Evolutionary conservation across 2,113 vertebrate genomes (phyloP), one percentile per base, ranked within the genome.

Genomic region (Origma solitaria): DNA sequence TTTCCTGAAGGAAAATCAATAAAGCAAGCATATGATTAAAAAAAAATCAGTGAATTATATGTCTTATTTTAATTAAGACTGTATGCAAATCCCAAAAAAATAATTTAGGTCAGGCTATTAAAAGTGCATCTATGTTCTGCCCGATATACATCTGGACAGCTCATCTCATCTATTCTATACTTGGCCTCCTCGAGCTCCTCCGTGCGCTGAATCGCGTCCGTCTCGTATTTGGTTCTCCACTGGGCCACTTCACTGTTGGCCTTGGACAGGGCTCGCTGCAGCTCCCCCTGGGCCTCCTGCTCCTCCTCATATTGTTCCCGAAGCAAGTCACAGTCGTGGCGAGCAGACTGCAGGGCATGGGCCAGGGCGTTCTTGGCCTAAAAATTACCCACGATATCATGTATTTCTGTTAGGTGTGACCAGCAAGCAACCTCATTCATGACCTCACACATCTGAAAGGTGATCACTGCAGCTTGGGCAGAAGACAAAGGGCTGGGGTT

Each of bases 131-230:
- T 61, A 2, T 45, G 11, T 31, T 72, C 53, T 56, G 45, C 51
- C 72, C 68, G 73, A 15, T 3, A 4, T 3, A 13, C 23, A 70
- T 31, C 22, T 42, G 82, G 75, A 65, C 53, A 25, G 28, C 61
- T 90, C 49, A 45, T 31, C 28, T 30, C 31, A 42, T 70, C 38
- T 47, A 0, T 14, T 11, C 22, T 91, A 0, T 97, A 99, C 99
- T 99, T 99, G 81, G 98, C 98, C 19, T 99, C 99, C 95, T 99
- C 98, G 62, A 99, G 98, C 93, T 99, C 99, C 89, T 99, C 98
- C 0, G 97, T 99, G 83, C 97, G 98, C 97, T 99, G 98, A 94
- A 99, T 98, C 9, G 98, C 98, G 0, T 95, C 92, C 1, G 4
- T 92, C 92, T 95, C 86, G 0, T 95, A 95, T 90, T 92, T 95